Percentiles rank a stretch among this genome's conserved stretches.
Evolutionary conservation across 2,797 vertebrate species (phyloP).

Genomic region (Aeoliscus strigatus): DNA sequence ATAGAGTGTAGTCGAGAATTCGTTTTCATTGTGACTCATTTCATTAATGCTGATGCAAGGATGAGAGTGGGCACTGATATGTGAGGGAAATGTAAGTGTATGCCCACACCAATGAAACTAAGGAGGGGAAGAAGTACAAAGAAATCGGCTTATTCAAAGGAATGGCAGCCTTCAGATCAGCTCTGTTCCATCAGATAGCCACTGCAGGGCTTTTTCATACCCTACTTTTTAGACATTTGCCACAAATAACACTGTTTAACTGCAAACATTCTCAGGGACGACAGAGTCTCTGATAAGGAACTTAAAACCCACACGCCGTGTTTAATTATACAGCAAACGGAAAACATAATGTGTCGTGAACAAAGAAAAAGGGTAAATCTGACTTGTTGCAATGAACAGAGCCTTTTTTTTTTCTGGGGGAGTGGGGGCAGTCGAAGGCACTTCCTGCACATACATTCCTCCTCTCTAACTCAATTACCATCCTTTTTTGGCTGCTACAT

Average conservation of each 20-base stretch:
- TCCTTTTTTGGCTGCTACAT: too few species aligned
- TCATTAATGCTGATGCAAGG: constrained; percentile 13
- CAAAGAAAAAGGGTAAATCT: too few species aligned
- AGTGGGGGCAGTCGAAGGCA: too few species aligned
- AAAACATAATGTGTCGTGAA: too few species aligned
- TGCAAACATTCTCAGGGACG: constrained; percentile 15
- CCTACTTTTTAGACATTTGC: constrained; percentile 12
- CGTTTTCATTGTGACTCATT: constrained; percentile 19
- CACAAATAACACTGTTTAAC: constrained; percentile 14
- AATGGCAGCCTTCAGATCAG: constrained; percentile 39
- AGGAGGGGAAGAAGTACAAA: constrained; percentile 10
- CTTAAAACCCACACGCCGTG: constrained; percentile 11
- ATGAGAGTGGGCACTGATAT: too few species aligned
- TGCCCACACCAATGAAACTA: constrained; percentile 3
- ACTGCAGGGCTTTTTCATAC: constrained; percentile 22
- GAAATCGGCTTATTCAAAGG: constrained; percentile 39
- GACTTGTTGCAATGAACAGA: too few species aligned
- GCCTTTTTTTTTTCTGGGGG: too few species aligned
- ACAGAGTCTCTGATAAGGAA: too few species aligned
- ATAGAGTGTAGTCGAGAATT: too few species aligned
- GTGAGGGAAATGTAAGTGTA: constrained; percentile 6
- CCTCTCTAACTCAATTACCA: too few species aligned
- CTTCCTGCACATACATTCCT: too few species aligned
- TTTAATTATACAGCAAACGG: too few species aligned
- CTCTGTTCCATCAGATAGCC: constrained; percentile 13